Base-by-base conservation (phyloP, 2,113 vertebrate genomes). In the Scytalopus superciliaris region DNA sequence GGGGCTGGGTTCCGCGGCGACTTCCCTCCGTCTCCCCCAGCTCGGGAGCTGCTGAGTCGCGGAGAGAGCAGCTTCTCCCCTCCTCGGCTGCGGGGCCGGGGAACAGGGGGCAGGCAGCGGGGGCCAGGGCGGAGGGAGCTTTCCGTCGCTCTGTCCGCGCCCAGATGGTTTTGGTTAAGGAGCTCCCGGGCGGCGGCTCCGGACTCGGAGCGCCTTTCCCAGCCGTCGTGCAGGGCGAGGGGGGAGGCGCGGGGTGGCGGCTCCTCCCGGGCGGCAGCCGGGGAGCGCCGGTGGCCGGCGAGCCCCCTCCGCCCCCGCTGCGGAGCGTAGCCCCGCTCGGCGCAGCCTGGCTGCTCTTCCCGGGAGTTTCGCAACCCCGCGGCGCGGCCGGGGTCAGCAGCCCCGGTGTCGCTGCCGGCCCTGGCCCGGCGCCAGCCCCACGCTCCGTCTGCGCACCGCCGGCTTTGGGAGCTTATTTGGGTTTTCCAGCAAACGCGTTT, bases 111-210 rank as follows among this genome's bases (percentile, higher is more conserved):
- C 42, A 18, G 39, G 68, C 50, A 28, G 31, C 10, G 15, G 72
- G 45, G 47, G 47, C 35, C 13, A 35, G 47, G 47, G 24, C 30
- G 11, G 30, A 49, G 7, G 39, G 52, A n/a, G 45, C 55, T 33
- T 66, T 63, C 68, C 81, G 5, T 40, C 45, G 62, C 56, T 21
- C 73, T 74, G 45, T 40, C 70, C 56, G 42, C 27, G 44, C 84
- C 59, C 96, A 94, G 83, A 87, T 97, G 95, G 94, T 90, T 96
- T 84, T 79, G 79, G 85, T 94, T 95, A 95, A 81, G 40, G 79
- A 55, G 63, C 78, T 84, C 67, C 44, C 14, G 33, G 33, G 37
- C 24, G 70, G 52, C 47, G 77, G 68, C 80, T 77, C 67, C 25
- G 78, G 78, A 52, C 91, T 59, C 31, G 2, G 70, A 69, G 67